Evolutionary conservation across 2,113 vertebrate genomes (phyloP).

Genomic region (Colius striatus): DNA sequence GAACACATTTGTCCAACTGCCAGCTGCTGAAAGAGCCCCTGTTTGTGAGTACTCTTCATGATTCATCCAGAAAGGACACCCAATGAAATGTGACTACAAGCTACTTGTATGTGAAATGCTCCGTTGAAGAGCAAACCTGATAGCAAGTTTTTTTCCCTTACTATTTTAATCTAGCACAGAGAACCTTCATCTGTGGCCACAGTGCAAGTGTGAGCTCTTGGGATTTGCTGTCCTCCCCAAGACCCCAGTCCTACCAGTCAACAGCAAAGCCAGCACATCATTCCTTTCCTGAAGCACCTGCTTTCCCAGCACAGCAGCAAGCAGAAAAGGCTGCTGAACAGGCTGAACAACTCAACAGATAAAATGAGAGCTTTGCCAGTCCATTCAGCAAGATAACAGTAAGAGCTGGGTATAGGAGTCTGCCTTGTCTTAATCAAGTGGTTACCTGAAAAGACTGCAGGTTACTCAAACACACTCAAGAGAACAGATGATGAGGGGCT

Average conservation of each 20-base stretch:
- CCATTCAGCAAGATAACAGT: neutral
- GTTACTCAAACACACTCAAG: neutral
- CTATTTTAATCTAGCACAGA: neutral
- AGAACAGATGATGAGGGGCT: neutral
- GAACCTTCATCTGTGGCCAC: neutral
- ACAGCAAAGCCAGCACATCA: neutral
- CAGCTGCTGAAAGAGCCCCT: neutral
- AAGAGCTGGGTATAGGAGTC: neutral
- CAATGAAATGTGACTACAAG: neutral
- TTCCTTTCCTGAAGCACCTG: neutral
- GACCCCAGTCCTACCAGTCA: neutral
- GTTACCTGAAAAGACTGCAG: neutral
- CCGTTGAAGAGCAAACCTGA: neutral
- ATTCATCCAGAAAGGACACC: neutral
- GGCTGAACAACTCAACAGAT: neutral
- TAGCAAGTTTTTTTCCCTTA: neutral
- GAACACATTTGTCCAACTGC: neutral
- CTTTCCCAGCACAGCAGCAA: neutral
- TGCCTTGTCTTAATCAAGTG: neutral
- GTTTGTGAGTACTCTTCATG: too few relatives aligned
- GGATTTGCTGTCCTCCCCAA: accelerated
- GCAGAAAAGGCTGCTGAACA: neutral
- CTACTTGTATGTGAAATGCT: neutral
- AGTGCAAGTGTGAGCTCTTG: neutral
- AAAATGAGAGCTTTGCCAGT: neutral